These are phyloP conservation scores for Cyphomyrus plagiostoma DNA, from an alignment of 2,113 vertebrate species.

Conservation along the genomic window DNA sequence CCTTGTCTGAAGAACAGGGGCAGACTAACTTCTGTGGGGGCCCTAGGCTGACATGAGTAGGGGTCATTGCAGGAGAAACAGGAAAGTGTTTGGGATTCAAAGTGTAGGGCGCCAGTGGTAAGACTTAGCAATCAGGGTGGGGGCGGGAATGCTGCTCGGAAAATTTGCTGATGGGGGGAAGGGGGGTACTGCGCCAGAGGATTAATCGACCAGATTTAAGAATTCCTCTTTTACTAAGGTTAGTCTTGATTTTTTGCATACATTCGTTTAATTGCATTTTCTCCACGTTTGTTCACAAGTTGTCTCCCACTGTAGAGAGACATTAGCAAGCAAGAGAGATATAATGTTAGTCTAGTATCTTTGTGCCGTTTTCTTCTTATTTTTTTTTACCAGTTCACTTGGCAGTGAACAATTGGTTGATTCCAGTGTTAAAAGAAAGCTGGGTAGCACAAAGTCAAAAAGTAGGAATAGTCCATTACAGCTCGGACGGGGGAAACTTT, in stretches of 20 bases:
- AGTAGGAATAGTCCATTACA: background rate
- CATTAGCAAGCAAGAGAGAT: background rate
- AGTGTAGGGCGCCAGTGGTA: background rate
- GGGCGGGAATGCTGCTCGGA: background rate
- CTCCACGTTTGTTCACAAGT: background rate
- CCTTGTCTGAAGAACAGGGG: background rate
- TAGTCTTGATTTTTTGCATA: background rate
- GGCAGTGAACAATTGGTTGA: background rate
- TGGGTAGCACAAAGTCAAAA: background rate
- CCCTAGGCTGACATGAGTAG: too few relatives aligned
- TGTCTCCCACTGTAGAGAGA: background rate
- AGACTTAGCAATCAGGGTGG: background rate
- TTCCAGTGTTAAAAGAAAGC: background rate
- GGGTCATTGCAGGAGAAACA: background rate
- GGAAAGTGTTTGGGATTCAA: too few relatives aligned
- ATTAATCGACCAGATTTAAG: background rate
- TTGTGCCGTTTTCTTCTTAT: background rate
- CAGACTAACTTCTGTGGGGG: background rate
- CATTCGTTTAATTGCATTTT: background rate
- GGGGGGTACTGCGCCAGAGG: background rate
- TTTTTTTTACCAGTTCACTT: background rate
- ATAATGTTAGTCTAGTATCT: background rate
- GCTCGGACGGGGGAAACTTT: background rate
- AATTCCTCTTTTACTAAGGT: background rate
- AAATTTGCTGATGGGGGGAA: background rate